Percentiles rank a stretch among this genome's conserved stretches.
These are phyloP conservation scores for Thecocarcelia acutangulata DNA, from an alignment of 2,888 invertebrate genomes.

Conservation along the genomic window DNA sequence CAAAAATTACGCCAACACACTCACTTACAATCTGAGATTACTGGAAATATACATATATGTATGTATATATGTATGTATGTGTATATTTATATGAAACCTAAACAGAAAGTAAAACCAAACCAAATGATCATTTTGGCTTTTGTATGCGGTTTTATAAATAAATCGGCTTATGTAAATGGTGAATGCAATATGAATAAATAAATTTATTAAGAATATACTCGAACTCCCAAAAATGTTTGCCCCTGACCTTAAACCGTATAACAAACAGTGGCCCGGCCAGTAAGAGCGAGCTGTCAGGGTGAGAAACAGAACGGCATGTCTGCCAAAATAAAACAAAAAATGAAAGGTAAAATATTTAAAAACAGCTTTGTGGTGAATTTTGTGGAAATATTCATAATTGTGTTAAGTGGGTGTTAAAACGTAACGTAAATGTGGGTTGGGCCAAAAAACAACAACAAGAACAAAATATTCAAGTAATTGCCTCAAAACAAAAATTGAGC, in stretches of 20 bases:
- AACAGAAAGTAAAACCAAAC: slow-evolving; percentile 63
- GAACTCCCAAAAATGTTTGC: not conserved
- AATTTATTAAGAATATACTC: slow-evolving; percentile 50
- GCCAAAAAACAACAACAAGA: slow-evolving; percentile 1
- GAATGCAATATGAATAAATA: slow-evolving; percentile 65
- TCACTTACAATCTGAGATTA: not conserved
- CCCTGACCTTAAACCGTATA: not conserved
- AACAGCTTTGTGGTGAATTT: slow-evolving; percentile 64
- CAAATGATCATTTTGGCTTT: slow-evolving; percentile 68
- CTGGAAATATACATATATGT: not conserved
- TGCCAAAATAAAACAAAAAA: too few relatives aligned
- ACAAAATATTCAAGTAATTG: not conserved
- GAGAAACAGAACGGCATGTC: too few relatives aligned
- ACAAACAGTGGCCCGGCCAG: not conserved
- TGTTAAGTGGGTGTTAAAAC: slow-evolving; percentile 64
- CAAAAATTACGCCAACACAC: slow-evolving; percentile 6
- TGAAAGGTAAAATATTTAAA: slow-evolving; percentile 29
- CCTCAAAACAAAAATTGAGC: slow-evolving; percentile 21
- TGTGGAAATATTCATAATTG: slow-evolving; percentile 71
- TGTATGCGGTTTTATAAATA: slow-evolving; percentile 68
- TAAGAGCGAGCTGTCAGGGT: not conserved
- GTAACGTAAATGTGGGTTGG: slow-evolving; percentile 23
- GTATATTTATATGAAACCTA: not conserved
- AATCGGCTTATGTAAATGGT: slow-evolving; percentile 66
- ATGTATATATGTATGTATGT: too few relatives aligned